Conservation (phyloP, 2,888 invertebrate genomes). For the Biston betularia region DNA sequence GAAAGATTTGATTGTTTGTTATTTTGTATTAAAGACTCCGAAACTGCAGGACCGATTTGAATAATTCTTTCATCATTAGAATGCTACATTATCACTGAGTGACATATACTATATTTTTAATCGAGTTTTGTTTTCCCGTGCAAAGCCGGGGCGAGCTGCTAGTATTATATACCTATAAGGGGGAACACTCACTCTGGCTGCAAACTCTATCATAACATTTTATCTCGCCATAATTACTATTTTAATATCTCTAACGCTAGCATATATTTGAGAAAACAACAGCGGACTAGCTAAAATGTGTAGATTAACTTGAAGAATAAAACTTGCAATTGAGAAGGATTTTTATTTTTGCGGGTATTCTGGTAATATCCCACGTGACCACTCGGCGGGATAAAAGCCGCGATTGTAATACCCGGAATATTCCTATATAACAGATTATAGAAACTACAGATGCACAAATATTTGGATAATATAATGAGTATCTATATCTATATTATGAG, state of each 20-base stretch:
- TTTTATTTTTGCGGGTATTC: conserved; percentile 49
- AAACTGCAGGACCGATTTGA: too few species aligned
- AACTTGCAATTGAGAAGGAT: conserved; percentile 54
- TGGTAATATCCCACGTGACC: conserved; percentile 60
- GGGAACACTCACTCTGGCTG: too few species aligned
- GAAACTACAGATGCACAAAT: not conserved
- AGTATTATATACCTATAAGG: too few species aligned
- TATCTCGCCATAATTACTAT: not conserved
- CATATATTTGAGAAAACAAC: not conserved
- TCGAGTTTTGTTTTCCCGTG: too few species aligned
- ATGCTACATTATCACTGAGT: too few species aligned
- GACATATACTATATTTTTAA: too few species aligned
- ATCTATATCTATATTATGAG: too few species aligned
- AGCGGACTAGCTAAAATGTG: conserved; percentile 52
- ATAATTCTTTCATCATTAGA: too few species aligned
- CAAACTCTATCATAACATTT: not conserved
- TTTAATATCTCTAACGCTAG: not conserved
- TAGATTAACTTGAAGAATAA: conserved; percentile 60
- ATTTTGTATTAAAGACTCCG: too few species aligned
- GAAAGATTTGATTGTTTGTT: too few species aligned
- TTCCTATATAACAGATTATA: conserved; percentile 37
- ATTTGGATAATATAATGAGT: too few species aligned
- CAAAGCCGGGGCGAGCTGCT: too few species aligned
- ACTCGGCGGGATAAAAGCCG: conserved; percentile 59
- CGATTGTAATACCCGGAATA: conserved; percentile 46